Conservation (phyloP, 2,797 vertebrate genomes). For the Ciconia nigra region DNA sequence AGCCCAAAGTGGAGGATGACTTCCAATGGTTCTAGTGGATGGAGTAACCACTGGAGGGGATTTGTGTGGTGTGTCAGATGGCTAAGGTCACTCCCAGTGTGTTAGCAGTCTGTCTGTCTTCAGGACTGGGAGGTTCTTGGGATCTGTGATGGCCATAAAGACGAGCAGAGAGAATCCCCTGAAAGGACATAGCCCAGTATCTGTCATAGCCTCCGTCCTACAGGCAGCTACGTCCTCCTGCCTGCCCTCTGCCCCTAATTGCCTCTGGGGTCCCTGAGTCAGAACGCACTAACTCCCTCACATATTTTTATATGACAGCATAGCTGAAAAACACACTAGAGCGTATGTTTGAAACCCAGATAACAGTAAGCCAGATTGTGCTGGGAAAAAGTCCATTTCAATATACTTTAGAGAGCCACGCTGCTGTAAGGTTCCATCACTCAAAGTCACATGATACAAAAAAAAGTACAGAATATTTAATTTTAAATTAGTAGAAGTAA, state of each 20-base stretch:
- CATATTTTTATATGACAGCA: neutral
- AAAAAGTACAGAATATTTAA: neutral
- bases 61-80: neutral
- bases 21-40: neutral
- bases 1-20: neutral
- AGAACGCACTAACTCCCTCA: neutral
- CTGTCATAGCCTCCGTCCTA: neutral
- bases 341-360: neutral
- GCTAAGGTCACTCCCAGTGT: neutral
- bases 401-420: neutral
- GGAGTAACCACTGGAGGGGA: neutral
- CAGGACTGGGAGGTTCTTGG: neutral
- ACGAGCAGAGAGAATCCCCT: neutral
- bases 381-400: neutral
- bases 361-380: neutral
- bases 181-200: neutral
- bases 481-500: conserved; percentile 64
- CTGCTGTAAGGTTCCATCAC: neutral
- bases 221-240: neutral
- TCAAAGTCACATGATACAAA: neutral
- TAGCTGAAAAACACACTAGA: neutral
- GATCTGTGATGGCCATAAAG: neutral
- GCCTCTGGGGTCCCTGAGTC: neutral
- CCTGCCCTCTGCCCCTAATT: neutral
- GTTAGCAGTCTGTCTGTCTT: neutral